These are phyloP conservation scores for Drosophila parvula DNA, from an alignment of 1,140 invertebrate genomes.

Conservation along the genomic window DNA sequence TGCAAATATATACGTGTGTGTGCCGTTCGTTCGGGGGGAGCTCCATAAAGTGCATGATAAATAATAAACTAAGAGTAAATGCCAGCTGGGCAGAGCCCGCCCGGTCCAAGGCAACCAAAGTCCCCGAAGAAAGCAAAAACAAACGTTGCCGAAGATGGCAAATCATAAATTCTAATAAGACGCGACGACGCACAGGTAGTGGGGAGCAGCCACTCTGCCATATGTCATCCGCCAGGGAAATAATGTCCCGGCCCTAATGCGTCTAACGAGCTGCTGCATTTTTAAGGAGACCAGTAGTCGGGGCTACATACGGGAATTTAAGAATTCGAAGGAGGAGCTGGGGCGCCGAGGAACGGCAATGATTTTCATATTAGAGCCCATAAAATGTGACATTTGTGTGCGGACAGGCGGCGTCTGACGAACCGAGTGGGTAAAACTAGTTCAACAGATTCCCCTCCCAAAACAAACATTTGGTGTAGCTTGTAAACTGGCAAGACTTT, in stretches of 20 bases:
- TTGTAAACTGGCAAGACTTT: neutral
- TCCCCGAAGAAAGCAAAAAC: constrained; percentile 34
- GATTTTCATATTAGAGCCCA: constrained; percentile 51
- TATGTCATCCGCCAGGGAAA: constrained; percentile 43
- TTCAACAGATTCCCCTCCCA: neutral
- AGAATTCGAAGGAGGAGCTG: neutral
- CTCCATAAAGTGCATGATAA: constrained; percentile 61
- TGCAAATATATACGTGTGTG: constrained; percentile 57
- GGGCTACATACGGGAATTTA: neutral
- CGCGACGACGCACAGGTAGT: constrained; percentile 36
- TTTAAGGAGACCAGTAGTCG: constrained; percentile 13
- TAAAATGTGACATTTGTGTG: constrained; percentile 49
- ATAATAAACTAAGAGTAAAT: constrained; percentile 55
- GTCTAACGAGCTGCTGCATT: constrained; percentile 55
- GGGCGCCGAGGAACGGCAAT: constrained; percentile 5
- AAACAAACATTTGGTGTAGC: neutral
- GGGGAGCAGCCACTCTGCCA: constrained; percentile 39
- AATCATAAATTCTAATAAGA: constrained; percentile 66
- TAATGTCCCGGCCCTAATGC: constrained; percentile 46
- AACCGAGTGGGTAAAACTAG: constrained; percentile 19
- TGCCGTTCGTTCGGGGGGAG: constrained; percentile 18
- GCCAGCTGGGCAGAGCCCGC: constrained; percentile 39
- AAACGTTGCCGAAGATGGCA: constrained; percentile 35
- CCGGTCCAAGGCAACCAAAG: constrained; percentile 8
- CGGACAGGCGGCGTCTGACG: constrained; percentile 1